Evolutionary conservation across 2,888 invertebrate genomes (phyloP), one percentile per base, ranked within the genome.

Genomic region (Eucriotettix oculatus): DNA sequence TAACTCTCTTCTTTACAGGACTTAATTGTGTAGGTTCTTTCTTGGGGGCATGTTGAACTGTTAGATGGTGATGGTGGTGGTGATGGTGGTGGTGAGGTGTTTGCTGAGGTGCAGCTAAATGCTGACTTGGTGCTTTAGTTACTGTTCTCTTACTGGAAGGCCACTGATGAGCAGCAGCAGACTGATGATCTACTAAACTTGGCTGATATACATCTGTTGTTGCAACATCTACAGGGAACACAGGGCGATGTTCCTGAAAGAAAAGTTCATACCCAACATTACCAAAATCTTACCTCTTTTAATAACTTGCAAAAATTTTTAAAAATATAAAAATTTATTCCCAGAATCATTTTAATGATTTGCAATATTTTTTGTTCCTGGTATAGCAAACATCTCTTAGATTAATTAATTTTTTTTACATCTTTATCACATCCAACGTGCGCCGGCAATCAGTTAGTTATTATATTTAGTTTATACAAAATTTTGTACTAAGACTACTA

Each of bases 1-100:
- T 96, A 54, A 96, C 95, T 16, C 96, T 83, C 73, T 97, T 97
- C 78, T 97, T 97, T 41, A 96, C 95, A 1, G 97, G 97, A 68
- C 94, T 95, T 68, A 96, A 76, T 72, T 95, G 95, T 60, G 87
- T 86, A 71, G 87, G 87, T 72, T 92, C 90, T 73, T 90, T 91
- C 61, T 71, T 71, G 60, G 67, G 64, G n/a, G 64, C 60, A 43
- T 64, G 61, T 63, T 80, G 81, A 68, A 81, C 78, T 63, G 78
- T 74, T 57, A 79, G 73, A 67, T 75, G 75, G 69, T 81, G 79
- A 66, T 75, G 75, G 64, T 75, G 74, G 2, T 72, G 68, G 41
- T 75, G 66, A 56, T 68, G 68, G 55, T 68, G 68, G 57, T 66
- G 67, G 41, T 66, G 66, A 53, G 66, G 67, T 42, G 64, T 65